Conservation (phyloP, 2,888 invertebrate genomes). For the Drosophila prolongata region DNA sequence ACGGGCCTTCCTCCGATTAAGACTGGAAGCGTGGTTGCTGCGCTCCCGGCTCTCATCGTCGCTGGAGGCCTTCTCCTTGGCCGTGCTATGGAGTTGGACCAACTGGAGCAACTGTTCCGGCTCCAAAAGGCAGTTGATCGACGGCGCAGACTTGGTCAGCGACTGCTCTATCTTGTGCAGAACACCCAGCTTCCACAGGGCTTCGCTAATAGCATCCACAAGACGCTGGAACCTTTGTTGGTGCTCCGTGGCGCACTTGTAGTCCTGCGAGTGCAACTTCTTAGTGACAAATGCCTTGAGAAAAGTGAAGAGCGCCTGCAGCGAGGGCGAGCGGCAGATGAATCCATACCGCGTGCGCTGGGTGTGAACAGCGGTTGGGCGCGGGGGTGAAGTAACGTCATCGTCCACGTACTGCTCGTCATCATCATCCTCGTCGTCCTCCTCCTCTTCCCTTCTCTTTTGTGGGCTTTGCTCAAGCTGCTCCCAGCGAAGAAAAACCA, state of each 20-base stretch:
- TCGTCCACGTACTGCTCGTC: conserved; percentile 69
- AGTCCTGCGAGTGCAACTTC: conserved; percentile 82
- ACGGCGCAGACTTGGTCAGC: conserved; percentile 46
- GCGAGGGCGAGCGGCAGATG: conserved; percentile 71
- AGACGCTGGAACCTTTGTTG: conserved; percentile 77
- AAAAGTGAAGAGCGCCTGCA: conserved; percentile 75
- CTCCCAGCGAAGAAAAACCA: conserved; percentile 83
- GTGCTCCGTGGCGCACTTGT: conserved; percentile 71
- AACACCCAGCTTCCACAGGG: conserved; percentile 82
- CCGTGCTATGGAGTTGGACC: conserved; percentile 76
- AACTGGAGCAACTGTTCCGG: conserved; percentile 79
- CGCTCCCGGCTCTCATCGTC: conserved; percentile 82
- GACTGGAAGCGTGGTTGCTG: conserved; percentile 71
- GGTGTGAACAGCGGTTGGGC: conserved; percentile 15
- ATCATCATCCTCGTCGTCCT: conserved; percentile 49
- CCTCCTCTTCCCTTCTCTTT: conserved; percentile 38
- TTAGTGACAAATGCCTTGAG: conserved; percentile 80
- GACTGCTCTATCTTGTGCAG: conserved; percentile 80
- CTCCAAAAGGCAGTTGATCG: conserved; percentile 67
- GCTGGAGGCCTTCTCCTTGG: conserved; percentile 78
- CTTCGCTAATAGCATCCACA: conserved; percentile 80
- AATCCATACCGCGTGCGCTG: conserved; percentile 70
- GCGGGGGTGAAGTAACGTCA: conserved; percentile 44
- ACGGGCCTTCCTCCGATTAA: conserved; percentile 77
- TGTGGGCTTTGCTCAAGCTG: conserved; percentile 58